phyloP scores from a whole-genome alignment of 2,113 vertebrate genomes.

The Columbina picui region DNA sequence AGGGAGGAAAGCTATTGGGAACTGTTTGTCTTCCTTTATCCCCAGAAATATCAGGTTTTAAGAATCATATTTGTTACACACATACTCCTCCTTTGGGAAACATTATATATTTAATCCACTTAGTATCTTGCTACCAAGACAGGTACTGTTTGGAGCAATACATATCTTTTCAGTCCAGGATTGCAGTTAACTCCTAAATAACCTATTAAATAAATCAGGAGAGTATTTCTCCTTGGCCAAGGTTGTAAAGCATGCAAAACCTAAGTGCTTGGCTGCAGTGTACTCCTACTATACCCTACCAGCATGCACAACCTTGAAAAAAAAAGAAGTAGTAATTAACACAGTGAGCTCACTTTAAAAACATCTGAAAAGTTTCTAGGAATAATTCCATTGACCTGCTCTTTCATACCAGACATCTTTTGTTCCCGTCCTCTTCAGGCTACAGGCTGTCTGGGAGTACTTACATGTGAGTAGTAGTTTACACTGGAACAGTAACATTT shows the following conservation, averaged over 20 bases:
- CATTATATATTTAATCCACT: background rate
- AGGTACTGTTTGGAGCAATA: background rate
- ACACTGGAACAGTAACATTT: background rate
- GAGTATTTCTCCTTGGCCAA: background rate
- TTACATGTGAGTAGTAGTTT: background rate
- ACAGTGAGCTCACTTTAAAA: slow-evolving; percentile 34
- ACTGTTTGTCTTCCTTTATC: background rate
- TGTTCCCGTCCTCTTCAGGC: background rate
- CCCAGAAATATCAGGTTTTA: background rate
- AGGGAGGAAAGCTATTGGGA: background rate
- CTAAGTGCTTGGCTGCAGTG: background rate
- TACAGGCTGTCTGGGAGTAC: background rate
- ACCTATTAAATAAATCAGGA: background rate
- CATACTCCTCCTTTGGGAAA: background rate
- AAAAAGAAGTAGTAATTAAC: background rate
- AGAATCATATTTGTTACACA: background rate
- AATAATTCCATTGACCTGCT: slow-evolving; percentile 27
- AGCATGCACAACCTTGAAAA: background rate
- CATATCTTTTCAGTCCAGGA: background rate
- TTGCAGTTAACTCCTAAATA: background rate
- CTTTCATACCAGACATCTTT: slow-evolving; percentile 56
- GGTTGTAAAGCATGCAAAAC: background rate
- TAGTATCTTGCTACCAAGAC: background rate
- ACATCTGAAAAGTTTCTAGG: slow-evolving; percentile 33
- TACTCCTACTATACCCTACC: background rate